Conservation (phyloP, 2,797 vertebrate species). For the Sarcophilus harrisii region DNA sequence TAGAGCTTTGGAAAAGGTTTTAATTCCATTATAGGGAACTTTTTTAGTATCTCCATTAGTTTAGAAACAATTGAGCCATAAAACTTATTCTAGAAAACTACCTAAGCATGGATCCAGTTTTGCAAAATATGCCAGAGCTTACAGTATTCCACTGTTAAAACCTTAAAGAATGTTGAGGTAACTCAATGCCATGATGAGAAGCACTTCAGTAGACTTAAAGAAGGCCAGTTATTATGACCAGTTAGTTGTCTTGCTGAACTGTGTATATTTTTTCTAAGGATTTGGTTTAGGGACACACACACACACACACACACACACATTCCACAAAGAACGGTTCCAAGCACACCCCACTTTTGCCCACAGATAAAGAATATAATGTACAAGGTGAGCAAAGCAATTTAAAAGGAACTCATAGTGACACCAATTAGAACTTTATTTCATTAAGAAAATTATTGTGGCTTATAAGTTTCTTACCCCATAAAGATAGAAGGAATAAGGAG, state of each 20-base stretch:
- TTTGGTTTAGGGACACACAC: not conserved
- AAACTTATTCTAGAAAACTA: not conserved
- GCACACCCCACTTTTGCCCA: slow-evolving; percentile 67
- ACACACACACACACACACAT: not conserved
- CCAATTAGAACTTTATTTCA: slow-evolving; percentile 86
- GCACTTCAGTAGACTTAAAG: not conserved
- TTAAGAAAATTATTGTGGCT: slow-evolving; percentile 87
- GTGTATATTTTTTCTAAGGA: not conserved
- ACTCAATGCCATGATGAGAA: not conserved
- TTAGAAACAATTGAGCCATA: not conserved
- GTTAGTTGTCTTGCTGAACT: not conserved
- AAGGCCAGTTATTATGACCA: not conserved
- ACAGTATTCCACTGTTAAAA: not conserved
- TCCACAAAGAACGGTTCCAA: slow-evolving; percentile 82
- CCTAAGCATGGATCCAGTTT: not conserved
- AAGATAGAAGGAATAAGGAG: slow-evolving; percentile 46
- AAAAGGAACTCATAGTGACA: slow-evolving; percentile 75
- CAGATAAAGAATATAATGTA: slow-evolving; percentile 79
- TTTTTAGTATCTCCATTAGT: not conserved
- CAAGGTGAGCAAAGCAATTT: slow-evolving; percentile 80
- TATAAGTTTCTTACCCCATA: slow-evolving; percentile 91
- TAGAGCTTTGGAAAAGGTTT: not conserved
- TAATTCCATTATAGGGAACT: not conserved
- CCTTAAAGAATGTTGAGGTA: not conserved
- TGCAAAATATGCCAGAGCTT: not conserved